Evolutionary conservation across 2,888 invertebrate genomes (phyloP).

Genomic region (Peribatodes rhomboidaria): DNA sequence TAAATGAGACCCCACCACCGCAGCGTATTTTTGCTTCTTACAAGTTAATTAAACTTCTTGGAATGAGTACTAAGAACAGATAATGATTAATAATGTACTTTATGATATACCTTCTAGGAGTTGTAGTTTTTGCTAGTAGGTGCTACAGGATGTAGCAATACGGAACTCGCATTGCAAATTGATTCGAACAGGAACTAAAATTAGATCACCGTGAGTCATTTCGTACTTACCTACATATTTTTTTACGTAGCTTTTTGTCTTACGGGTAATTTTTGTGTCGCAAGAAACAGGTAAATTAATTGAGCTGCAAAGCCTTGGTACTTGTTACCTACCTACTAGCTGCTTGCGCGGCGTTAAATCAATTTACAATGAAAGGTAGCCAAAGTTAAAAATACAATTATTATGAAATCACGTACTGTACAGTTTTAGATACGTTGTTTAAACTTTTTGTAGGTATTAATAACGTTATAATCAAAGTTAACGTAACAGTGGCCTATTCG

Average conservation of each 20-base stretch:
- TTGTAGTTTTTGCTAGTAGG: constrained; percentile 37
- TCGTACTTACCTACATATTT: constrained; percentile 21
- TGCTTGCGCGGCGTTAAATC: not conserved
- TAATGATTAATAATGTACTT: not conserved
- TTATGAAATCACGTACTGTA: too few species aligned
- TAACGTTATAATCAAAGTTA: too few species aligned
- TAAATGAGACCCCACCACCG: too few species aligned
- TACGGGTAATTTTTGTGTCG: constrained; percentile 30
- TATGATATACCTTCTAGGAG: not conserved
- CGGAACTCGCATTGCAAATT: constrained; percentile 31
- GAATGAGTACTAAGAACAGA: too few species aligned
- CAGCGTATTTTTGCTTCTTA: too few species aligned
- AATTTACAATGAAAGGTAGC: not conserved
- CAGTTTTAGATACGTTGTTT: too few species aligned
- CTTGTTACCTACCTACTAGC: not conserved
- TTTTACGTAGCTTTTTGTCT: constrained; percentile 40
- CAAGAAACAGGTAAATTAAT: constrained; percentile 24
- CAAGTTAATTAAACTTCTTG: too few species aligned
- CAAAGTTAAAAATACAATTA: too few species aligned
- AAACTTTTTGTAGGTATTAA: too few species aligned
- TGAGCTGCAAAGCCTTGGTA: constrained; percentile 19
- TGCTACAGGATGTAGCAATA: constrained; percentile 39
- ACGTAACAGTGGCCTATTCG: too few species aligned
- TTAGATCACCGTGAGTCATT: constrained; percentile 41
- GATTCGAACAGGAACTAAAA: constrained; percentile 42